Base-by-base conservation (phyloP, 2,113 vertebrate genomes). In the Empidonax alnorum region DNA sequence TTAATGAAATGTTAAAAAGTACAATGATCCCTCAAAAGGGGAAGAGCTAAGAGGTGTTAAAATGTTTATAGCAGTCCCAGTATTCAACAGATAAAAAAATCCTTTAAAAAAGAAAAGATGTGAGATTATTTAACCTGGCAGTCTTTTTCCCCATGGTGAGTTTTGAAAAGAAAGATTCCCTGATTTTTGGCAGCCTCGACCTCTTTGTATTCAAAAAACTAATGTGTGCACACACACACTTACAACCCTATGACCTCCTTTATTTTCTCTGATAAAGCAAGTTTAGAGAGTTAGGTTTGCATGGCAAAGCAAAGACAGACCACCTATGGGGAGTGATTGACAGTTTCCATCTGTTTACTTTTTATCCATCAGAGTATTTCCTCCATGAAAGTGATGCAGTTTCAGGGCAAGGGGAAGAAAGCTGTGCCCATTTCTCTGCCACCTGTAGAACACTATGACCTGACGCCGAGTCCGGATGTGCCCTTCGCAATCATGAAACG, bases 401-500 rank as follows among this genome's bases (percentile, higher is more conserved):
- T 99, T 77, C 99, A 99, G 97, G 99, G 99, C 15, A 95, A 31
- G 67, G 91, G 84, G 28, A 98, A 97, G 90, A 94, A 94, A n/a
- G 46, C 94, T 56, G 12, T 78, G 6, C 94, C 97, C 2, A 59
- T 98, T 61, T 93, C 97, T 55, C 98, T 99, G 94, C 97, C 97
- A 28, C 98, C 98, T 0, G 74, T 99, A 15, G 67, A 50, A 7
- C 80, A 87, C 35, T 96, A 90, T 6, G 98, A 99, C 92, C 97
- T 99, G 89, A 99, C 98, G 1, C 99, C 99, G 0, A 99, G 99
- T 97, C 99, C 99, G 0, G 99, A 99, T 11, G 99, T 99, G 42
- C 99, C 99, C 35, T 98, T 99, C 76, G 97, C 98, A 68, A 99
- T 99, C 98, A 97, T 99, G 96, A 99, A 99, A 92, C 98, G 99